phyloP scores from a whole-genome alignment of 2,888 invertebrate species.

The Linyphia triangularis region DNA sequence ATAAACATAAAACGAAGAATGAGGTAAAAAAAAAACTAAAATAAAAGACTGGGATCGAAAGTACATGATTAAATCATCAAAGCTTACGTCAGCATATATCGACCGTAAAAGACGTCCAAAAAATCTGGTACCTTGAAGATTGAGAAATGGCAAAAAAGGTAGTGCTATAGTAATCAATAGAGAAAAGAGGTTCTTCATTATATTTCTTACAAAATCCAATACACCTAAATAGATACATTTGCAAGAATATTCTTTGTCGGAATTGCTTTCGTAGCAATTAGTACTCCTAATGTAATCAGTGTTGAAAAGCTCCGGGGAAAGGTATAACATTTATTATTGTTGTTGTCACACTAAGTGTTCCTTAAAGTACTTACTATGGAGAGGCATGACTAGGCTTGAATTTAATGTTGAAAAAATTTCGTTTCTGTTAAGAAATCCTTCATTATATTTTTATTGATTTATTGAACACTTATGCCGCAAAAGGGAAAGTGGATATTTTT shows the following conservation, averaged over 20 bases:
- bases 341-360: background rate
- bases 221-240: slow-evolving; percentile 13
- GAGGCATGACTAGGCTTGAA: background rate
- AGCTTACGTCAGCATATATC: slow-evolving; percentile 69
- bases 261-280: background rate
- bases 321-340: background rate
- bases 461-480: too few relatives aligned
- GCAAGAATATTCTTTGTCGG: background rate
- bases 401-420: too few relatives aligned
- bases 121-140: slow-evolving; percentile 42
- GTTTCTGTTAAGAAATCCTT: too few relatives aligned
- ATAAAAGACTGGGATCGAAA: slow-evolving; percentile 57
- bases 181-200: slow-evolving; percentile 30
- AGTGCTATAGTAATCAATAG: slow-evolving; percentile 42
- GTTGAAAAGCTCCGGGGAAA: background rate
- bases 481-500: too few relatives aligned
- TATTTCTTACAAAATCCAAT: slow-evolving; percentile 38
- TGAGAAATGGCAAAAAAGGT: slow-evolving; percentile 42
- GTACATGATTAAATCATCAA: slow-evolving; percentile 72
- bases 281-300: background rate
- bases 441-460: too few relatives aligned
- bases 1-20: background rate
- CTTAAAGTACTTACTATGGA: too few relatives aligned
- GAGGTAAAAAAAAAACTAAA: background rate
- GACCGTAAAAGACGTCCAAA: slow-evolving; percentile 62